phyloP scores from a whole-genome alignment of 2,888 invertebrate species.

The Yponomeuta cagnagella region DNA sequence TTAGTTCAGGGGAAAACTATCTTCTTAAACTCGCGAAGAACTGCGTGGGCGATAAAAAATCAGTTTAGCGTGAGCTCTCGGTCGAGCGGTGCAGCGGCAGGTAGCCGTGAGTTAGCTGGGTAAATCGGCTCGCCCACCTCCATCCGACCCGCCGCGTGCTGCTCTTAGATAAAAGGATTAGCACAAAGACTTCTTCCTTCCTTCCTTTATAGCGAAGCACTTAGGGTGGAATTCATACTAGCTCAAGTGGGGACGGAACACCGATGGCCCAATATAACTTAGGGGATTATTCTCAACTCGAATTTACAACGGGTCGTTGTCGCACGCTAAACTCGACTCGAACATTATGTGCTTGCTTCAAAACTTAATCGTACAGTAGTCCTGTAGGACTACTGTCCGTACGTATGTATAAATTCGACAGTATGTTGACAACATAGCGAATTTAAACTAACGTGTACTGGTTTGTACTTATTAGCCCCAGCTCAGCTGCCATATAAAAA shows the following conservation, averaged over 20 bases:
- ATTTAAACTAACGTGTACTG: too few relatives aligned
- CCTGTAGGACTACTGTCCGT: not conserved
- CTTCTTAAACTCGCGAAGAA: not conserved
- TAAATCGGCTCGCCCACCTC: not conserved
- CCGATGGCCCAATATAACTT: not conserved
- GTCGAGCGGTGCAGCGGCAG: not conserved
- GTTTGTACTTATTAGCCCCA: too few relatives aligned
- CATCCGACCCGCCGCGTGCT: conserved; percentile 46
- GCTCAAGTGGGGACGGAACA: conserved; percentile 1
- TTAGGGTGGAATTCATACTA: conserved; percentile 2
- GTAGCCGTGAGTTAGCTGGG: conserved; percentile 5
- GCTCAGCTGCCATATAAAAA: too few relatives aligned
- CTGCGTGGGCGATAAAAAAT: conserved; percentile 13
- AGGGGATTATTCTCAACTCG: not conserved
- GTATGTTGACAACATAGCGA: too few relatives aligned
- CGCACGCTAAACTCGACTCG: not conserved
- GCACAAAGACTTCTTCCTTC: conserved; percentile 45
- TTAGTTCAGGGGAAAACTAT: not conserved
- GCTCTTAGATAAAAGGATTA: conserved; percentile 64
- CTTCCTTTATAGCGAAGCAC: conserved; percentile 31
- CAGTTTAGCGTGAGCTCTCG: conserved; percentile 10
- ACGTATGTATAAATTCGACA: too few relatives aligned
- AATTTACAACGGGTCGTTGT: not conserved
- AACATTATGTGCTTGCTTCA: not conserved
- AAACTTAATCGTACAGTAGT: not conserved